Conservation (phyloP, 1,140 invertebrate species). For the Euglossa dilemma region DNA sequence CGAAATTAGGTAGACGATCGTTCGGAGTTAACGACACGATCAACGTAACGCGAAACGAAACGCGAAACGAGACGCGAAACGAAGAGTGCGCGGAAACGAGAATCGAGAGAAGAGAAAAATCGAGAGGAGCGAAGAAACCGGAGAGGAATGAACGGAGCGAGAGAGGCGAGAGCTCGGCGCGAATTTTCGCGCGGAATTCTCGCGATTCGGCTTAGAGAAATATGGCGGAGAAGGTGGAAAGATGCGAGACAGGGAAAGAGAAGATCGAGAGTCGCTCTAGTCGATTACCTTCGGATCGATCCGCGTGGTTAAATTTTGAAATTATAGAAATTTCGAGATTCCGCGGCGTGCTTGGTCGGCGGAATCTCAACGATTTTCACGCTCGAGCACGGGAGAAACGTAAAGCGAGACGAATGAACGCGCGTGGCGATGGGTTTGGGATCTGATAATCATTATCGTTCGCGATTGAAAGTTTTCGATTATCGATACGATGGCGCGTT, state of each 20-base stretch:
- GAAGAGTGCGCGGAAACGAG: no score
- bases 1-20: slow-evolving; percentile 29
- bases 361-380: not conserved
- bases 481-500: slow-evolving; percentile 24
- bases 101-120: not conserved
- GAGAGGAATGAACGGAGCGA: not conserved
- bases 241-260: slow-evolving; percentile 5
- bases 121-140: not conserved
- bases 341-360: not conserved
- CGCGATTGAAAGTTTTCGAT: slow-evolving; percentile 52
- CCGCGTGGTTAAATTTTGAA: slow-evolving; percentile 27
- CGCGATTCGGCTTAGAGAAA: slow-evolving; percentile 28
- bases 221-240: not conserved
- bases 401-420: not conserved
- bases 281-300: slow-evolving; percentile 34
- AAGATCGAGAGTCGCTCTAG: slow-evolving; percentile 10
- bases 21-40: not conserved
- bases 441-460: slow-evolving; percentile 36
- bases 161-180: not conserved
- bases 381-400: not conserved
- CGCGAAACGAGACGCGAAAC: no score
- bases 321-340: slow-evolving; percentile 11
- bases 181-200: slow-evolving; percentile 25
- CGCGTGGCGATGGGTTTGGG: slow-evolving; percentile 35
- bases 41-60: not conserved